Evolutionary conservation across 37 sponge, comb jelly and placozoan genomes (phyloP), one percentile per base, ranked within the genome.

Genomic region (Spongilla lacustris): DNA sequence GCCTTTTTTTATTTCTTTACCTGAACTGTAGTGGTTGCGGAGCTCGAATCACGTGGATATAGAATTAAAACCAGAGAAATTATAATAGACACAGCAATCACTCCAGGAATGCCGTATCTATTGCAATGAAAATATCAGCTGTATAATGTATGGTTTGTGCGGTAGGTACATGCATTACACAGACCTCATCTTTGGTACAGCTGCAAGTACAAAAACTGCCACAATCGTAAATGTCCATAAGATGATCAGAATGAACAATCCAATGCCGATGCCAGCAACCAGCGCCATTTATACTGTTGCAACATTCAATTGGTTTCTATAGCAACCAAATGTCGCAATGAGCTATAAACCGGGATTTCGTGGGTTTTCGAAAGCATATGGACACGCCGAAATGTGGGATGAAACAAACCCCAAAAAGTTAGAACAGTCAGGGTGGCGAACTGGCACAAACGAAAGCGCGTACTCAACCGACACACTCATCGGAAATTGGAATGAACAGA

Each of bases 401-500:
- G 78, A 94, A 46, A 81, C 36, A 21, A 81, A 85, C 69, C 25
- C 58, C 78, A 79, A 89, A 68, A 92, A 92, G 36, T 77, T 83
- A 0, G 29, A 84, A 21, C 91, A 90, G 78, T 89, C 92, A 58
- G 95, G 95, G 2, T 95, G 95, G 95, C 68, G 84, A 33, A 75
- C 76, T 6, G 74, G 84, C 8, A 86, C 76, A 14, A 87, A 79
- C 71, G 41, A 41, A 3, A 87, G 73, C 31, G 41, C 74, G 19
- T 97, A 89, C 78, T 82, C 87, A 10, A 67, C 92, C 10, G 79
- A 89, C 22, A 91, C 92, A 34, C 93, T 97, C 35, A 89, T 97
- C 4, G 98, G 96, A 25, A 97, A 97, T 78, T 97, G 98, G 98
- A 89, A 89, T 71, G 98, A 97, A 67, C 93, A 97, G 24, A 77